Conservation (phyloP, 2,888 invertebrate species). For the Microdon myrmicae region DNA sequence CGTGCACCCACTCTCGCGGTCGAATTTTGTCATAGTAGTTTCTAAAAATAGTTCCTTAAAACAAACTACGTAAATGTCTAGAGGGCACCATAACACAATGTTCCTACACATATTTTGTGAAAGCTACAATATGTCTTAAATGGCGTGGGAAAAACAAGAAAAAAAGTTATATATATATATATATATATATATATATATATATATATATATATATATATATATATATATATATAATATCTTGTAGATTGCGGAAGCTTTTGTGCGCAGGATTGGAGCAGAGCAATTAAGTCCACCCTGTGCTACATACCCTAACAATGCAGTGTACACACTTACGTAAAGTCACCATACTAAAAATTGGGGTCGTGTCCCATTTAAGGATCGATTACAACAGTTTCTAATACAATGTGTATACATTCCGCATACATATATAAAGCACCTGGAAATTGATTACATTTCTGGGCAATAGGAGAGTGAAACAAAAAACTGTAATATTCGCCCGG, state of each 20-base stretch:
- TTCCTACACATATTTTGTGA: too few species aligned
- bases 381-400: constrained; percentile 42
- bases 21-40: too few species aligned
- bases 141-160: too few species aligned
- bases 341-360: constrained; percentile 30
- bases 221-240: neutral
- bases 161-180: neutral
- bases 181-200: neutral
- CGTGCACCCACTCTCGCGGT: too few species aligned
- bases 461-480: too few species aligned
- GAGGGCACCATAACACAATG: too few species aligned
- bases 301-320: neutral
- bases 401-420: constrained; percentile 14
- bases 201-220: neutral
- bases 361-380: constrained; percentile 49
- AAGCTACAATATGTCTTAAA: too few species aligned
- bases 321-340: neutral
- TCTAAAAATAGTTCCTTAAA: too few species aligned
- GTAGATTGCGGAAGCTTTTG: constrained; percentile 17
- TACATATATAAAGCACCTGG: too few species aligned
- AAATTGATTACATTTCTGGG: constrained; percentile 17
- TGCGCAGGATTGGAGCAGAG: constrained; percentile 39
- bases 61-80: too few species aligned
- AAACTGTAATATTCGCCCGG: too few species aligned
- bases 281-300: constrained; percentile 38